Conservation (phyloP, 2,113 vertebrate species). For the Tretioscincus oriximinensis region DNA sequence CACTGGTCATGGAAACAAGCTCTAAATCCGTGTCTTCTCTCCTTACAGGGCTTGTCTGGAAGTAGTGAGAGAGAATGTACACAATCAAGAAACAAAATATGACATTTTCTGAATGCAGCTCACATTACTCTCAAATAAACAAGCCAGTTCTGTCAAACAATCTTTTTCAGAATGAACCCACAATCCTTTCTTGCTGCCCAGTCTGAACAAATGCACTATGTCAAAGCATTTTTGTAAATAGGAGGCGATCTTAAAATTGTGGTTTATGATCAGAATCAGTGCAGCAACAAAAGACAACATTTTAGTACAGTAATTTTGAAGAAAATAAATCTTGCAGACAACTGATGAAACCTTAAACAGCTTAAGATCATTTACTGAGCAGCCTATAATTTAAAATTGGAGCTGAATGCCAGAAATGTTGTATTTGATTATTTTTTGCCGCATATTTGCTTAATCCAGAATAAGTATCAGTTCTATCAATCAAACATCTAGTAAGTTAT, state of each 20-base stretch:
- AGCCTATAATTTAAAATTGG: constrained; percentile 73
- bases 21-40: constrained; percentile 81
- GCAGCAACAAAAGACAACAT: constrained; percentile 81
- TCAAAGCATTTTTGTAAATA: constrained; percentile 82
- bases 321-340: constrained; percentile 76
- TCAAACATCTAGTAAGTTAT: constrained; percentile 51
- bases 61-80: constrained; percentile 80
- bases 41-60: constrained; percentile 82
- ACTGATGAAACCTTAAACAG: constrained; percentile 78
- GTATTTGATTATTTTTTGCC: constrained; percentile 69
- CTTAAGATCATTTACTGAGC: constrained; percentile 77
- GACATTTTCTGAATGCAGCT: constrained; percentile 79
- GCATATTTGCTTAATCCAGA: constrained; percentile 67
- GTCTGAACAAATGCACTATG: constrained; percentile 81
- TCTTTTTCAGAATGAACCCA: constrained; percentile 80
- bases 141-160: constrained; percentile 83
- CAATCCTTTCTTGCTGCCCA: constrained; percentile 77
- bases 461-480: constrained; percentile 59
- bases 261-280: constrained; percentile 76
- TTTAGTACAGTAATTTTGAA: constrained; percentile 80
- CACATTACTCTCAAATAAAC: constrained; percentile 81
- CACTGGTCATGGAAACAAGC: constrained; percentile 72
- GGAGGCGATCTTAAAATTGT: constrained; percentile 81
- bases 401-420: constrained; percentile 70
- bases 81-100: constrained; percentile 84